Conservation (phyloP, 2,888 invertebrate species). For the Campoplex nolae region DNA sequence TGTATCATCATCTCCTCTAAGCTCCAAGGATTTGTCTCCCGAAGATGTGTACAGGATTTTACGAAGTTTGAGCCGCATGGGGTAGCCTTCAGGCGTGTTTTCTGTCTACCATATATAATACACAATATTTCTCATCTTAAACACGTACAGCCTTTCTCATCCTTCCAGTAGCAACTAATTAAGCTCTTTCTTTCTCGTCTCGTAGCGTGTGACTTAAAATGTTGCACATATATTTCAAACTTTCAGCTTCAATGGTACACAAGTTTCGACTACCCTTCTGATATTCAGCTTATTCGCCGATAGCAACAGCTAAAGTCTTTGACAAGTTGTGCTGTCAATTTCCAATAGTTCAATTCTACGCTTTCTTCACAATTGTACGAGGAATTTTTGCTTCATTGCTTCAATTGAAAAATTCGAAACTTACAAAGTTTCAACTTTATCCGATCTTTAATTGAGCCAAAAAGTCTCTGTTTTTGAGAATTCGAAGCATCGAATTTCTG, state of each 20-base stretch:
- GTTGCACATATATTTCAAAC: neutral
- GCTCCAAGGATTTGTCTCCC: neutral
- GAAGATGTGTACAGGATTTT: neutral
- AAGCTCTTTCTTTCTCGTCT: neutral
- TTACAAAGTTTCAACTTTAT: neutral
- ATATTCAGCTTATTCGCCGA: neutral
- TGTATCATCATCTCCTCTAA: neutral
- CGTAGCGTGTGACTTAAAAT: neutral
- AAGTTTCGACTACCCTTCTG: neutral
- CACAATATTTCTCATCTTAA: neutral
- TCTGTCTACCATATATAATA: neutral
- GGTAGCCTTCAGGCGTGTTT: neutral
- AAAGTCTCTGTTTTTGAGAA: neutral
- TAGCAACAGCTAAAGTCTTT: neutral
- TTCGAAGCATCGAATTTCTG: neutral
- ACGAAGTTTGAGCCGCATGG: neutral
- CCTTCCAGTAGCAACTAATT: neutral
- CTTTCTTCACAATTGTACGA: no score
- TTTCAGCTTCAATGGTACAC: neutral
- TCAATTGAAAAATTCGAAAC: neutral
- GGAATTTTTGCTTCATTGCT: neutral
- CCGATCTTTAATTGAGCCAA: no score
- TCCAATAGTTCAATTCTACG: neutral
- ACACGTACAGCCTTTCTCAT: neutral
- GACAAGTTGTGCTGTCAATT: neutral